Conservation (phyloP, 1,140 invertebrate species). For the Oppia nitens region DNA sequence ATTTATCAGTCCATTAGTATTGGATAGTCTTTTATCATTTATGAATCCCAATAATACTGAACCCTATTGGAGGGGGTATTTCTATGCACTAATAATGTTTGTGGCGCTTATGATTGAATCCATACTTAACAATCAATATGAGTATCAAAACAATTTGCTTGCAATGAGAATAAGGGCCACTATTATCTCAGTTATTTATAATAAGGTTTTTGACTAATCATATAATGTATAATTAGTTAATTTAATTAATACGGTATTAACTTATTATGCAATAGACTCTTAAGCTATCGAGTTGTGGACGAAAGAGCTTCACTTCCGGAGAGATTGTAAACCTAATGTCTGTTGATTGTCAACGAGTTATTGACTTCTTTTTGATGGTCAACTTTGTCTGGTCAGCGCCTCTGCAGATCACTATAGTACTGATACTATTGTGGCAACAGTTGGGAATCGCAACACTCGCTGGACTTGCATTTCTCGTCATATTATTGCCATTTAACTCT, state of each 20-base stretch:
- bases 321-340: conserved; percentile 21
- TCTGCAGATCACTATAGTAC: conserved; percentile 24
- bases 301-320: conserved; percentile 18
- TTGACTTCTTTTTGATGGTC: conserved; percentile 10
- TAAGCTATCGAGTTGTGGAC: conserved; percentile 15
- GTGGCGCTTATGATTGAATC: conserved; percentile 11
- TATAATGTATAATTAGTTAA: not conserved
- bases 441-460: conserved; percentile 27
- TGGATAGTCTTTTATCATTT: conserved; percentile 11
- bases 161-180: conserved; percentile 12
- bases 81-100: conserved; percentile 14
- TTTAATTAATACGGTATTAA: not conserved
- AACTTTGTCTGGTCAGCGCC: conserved; percentile 22
- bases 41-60: conserved; percentile 31
- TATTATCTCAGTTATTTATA: conserved; percentile 15
- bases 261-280: conserved; percentile 11
- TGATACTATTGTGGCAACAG: conserved; percentile 27
- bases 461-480: conserved; percentile 29
- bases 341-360: conserved; percentile 12
- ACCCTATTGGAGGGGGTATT: conserved; percentile 41
- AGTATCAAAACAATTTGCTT: conserved; percentile 13
- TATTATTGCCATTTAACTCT: conserved; percentile 75
- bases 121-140: conserved; percentile 13
- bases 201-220: conserved; percentile 6
- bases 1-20: conserved; percentile 60